Base-by-base conservation (phyloP, 2,113 vertebrate species). In the Leptocoma aspasia region DNA sequence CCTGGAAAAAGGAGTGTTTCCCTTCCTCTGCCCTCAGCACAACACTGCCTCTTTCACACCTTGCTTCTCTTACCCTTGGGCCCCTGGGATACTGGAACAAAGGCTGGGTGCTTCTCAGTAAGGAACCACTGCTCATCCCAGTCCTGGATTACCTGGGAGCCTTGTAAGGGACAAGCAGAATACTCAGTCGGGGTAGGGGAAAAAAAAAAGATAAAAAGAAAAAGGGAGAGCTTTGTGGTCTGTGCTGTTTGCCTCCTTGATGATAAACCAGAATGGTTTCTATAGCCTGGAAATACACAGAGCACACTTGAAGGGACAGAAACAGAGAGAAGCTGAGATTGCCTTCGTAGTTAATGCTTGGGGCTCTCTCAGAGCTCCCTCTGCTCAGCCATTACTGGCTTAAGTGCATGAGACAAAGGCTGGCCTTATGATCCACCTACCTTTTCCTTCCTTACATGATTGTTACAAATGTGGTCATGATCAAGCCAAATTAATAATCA, bases 101-200 rank as follows among this genome's bases (percentile, higher is more conserved):
- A 72, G 26, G 16, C 19, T 52, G 23, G 3, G 7, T 65, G 30
- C 30, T 91, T 68, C 69, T 84, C 49, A 33, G 15, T 15, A 7
- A 60, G 35, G 30, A 88, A 19, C 28, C 8, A 27, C 42, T 73
- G 42, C 49, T 68, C 56, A 52, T 42, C 16, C 4, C 16, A 33
- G 53, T 30, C 4, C 2, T 49, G 49, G 27, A 33, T 78, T 31
- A 59, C 26, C 27, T 45, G 15, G 13, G 28, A 69, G 15, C 27
- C 13, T 42, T 82, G 61, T 13, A 17, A 45, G 70, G n/a, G 27
- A 59, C 56, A 52, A 49, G 7, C 21, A 61, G 17, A 56, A 26
- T 33, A 9, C 3, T 21, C 66, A 75, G 19, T 60, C 9, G 18
- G 6, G 9, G 1, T 2, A 19, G 10, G 7, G 2, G 20, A 27